These are phyloP conservation scores for Tichodroma muraria DNA, from an alignment of 2,113 vertebrate species.

Conservation along the genomic window DNA sequence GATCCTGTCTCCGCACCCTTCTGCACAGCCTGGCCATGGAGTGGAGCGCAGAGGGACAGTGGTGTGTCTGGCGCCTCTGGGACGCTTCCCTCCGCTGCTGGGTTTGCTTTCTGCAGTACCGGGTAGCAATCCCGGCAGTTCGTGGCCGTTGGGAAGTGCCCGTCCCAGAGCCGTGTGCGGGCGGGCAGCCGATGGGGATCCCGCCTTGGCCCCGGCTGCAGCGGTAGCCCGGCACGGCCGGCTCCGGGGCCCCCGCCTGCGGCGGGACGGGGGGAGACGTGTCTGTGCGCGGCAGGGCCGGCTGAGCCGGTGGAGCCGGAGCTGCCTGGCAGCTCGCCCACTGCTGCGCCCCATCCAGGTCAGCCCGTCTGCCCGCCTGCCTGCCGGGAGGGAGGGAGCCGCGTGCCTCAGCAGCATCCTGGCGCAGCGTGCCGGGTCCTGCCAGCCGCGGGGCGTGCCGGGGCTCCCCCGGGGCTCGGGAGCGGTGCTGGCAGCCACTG, in stretches of 20 bases:
- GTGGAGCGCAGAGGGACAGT: neutral
- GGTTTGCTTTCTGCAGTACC: neutral
- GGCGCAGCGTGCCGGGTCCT: neutral
- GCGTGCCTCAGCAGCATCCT: slow-evolving; percentile 25
- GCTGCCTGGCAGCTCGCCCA: neutral
- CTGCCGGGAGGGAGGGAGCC: neutral
- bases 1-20: neutral
- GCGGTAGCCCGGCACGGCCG: neutral
- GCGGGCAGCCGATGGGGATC: neutral
- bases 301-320: slow-evolving; percentile 21
- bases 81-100: neutral
- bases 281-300: neutral
- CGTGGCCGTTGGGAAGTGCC: neutral
- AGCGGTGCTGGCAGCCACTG: neutral
- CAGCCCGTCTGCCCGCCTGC: neutral
- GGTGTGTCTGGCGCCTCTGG: neutral
- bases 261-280: neutral
- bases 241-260: neutral
- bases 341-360: slow-evolving; percentile 8
- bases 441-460: neutral
- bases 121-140: neutral
- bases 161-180: neutral
- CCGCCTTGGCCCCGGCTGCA: neutral
- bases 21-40: rapidly evolving
- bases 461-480: neutral